Conservation (phyloP, 2,113 vertebrate genomes). For the Lophura nycthemera region DNA sequence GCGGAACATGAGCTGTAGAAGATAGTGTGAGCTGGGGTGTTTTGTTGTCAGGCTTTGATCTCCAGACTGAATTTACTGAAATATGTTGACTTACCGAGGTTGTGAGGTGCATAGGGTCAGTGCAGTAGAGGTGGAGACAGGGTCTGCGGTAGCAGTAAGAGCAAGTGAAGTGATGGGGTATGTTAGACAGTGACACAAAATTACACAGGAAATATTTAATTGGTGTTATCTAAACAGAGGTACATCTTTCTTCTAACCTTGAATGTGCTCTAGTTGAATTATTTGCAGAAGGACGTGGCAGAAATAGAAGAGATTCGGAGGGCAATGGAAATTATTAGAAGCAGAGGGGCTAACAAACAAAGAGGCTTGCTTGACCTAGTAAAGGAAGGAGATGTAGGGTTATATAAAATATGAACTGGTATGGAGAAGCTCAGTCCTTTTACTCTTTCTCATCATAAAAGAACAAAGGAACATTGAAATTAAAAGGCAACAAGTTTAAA, state of each 20-base stretch:
- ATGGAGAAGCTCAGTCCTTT: neutral
- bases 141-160: neutral
- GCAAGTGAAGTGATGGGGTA: neutral
- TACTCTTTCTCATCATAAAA: neutral
- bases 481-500: slow-evolving; percentile 23
- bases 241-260: neutral
- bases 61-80: neutral
- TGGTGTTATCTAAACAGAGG: neutral
- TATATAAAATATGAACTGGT: neutral
- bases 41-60: neutral
- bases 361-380: neutral
- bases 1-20: neutral
- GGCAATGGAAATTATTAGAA: neutral
- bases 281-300: neutral
- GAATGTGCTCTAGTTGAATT: neutral
- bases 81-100: neutral
- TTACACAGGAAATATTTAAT: neutral
- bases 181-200: neutral
- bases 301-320: neutral
- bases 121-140: neutral
- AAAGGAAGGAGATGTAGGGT: neutral
- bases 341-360: neutral
- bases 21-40: neutral
- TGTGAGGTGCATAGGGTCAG: neutral
- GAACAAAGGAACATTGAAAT: slow-evolving; percentile 18